Evolutionary conservation across 2,888 invertebrate genomes (phyloP), one percentile per base, ranked within the genome.

Genomic region (Hoplodrina blanda): DNA sequence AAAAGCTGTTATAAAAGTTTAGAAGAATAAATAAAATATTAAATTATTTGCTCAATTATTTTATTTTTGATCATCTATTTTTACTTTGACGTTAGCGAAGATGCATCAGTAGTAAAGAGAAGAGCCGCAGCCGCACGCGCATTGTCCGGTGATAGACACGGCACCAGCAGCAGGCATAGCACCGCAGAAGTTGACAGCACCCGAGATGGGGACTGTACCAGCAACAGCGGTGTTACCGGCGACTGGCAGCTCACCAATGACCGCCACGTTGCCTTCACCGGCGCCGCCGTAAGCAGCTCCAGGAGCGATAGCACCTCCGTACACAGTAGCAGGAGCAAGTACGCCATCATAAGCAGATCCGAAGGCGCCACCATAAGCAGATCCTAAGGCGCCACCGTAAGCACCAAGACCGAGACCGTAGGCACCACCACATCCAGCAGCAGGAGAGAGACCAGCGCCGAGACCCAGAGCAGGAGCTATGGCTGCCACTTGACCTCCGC

Each of bases 191-290:
- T 7, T 44, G 15, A 44, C 44, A 44, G 15, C 15, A 4, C 44
- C 44, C 1, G 44, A 44, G 13, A 44, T 44, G 44, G 44, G 44
- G 44, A 44, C 44, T 17, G 17, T 11, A 50, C 89, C 88, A n/a
- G 82, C 81, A 37, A 89, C 81, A 11, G 82, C 73, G 5, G 88
- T 88, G n/a, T 70, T 79, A 25, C 90, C 90, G 60, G 75, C 76
- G 19, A 90, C 83, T 15, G 80, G 84, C 73, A 89, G 80, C 71
- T 89, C 86, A 15, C 89, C 88, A 13, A 73, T 77, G 33, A 87
- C 88, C 8, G 76, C 83, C 19, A 88, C 78, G 66, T 88, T 84
- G 19, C 91, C 91, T 67, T 89, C 87, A 4, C 90, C 90, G 25
- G 11, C 7, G 11, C 78, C 78, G 0, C 66, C 69, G 55, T 69